Evolutionary conservation across 64 coral and sea anemone genomes (phyloP), one percentile per base, ranked within the genome.

Genomic region (Actinia equina): DNA sequence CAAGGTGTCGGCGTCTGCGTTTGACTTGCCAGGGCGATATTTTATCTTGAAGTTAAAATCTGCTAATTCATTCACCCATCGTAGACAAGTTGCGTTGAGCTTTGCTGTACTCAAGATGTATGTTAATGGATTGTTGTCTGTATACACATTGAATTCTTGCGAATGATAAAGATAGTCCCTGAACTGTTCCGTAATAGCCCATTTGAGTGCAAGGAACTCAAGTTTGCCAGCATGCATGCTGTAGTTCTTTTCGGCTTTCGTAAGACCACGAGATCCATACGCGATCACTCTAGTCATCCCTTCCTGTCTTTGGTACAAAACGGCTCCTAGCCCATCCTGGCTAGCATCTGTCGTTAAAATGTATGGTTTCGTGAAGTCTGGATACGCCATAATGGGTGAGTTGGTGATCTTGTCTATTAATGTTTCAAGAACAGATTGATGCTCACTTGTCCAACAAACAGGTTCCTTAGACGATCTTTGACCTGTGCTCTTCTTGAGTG

Each of bases 21-120:
- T 85, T 9, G 83, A 23, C 57, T 30, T 59, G 6, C 55, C 83
- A 15, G 71, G 86, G 17, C 52, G 86, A 71, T 88, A 88, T 17
- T 80, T 54, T 22, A 88, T 59, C 71, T 53, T 43, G 30, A 88
- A 88, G 49, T 88, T 88, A 27, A 88, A 88, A 55, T 88, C 86
- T 5, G 70, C 74, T 43, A 88, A 45, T 87, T 87, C 86, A 44
- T 69, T 69, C 43, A 86, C 56, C 84, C 84, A 87, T 19, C 86
- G 17, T 23, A 77, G 49, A 49, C 85, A 63, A 46, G 85, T 86
- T n/a, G 85, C 85, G 62, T 86, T 86, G 26, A 86, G 85, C 62
- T 86, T 86, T 11, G 84, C 84, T 20, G 84, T 69, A 19, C 26
- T 69, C 62, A 87, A 58, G 20, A 88, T 77, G 26, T 88, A 88